Evolutionary conservation across 2,113 vertebrate species (phyloP).

Genomic region (Cryptotis parvus): DNA sequence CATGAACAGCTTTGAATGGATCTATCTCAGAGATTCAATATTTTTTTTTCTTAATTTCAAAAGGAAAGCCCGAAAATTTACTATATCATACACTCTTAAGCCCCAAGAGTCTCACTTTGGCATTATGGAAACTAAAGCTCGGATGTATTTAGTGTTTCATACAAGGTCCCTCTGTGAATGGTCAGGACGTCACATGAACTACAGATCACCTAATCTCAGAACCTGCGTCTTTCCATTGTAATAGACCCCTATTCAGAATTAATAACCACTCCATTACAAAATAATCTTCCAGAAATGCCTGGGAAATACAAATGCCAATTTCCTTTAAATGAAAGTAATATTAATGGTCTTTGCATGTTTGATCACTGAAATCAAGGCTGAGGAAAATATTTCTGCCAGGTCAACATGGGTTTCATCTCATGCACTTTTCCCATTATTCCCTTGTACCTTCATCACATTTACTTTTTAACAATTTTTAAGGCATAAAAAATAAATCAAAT

Average conservation of each 20-base stretch:
- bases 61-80: accelerated
- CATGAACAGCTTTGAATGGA: too few species aligned
- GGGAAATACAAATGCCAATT: not conserved
- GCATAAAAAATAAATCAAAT: constrained; percentile 31
- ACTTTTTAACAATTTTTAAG: constrained; percentile 15
- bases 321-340: not conserved
- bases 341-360: not conserved
- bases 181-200: not conserved
- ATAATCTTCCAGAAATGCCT: not conserved
- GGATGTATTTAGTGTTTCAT: not conserved
- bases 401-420: not conserved
- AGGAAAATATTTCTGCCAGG: constrained; percentile 7
- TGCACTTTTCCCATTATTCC: not conserved
- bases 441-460: not conserved
- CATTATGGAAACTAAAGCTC: not conserved
- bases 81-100: not conserved
- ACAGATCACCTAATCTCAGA: not conserved
- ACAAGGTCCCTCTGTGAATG: not conserved
- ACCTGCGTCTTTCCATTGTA: accelerated
- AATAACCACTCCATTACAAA: not conserved
- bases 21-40: too few species aligned
- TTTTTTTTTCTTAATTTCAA: too few species aligned
- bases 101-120: not conserved
- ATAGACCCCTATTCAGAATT: not conserved
- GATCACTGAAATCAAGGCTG: not conserved